Conservation (phyloP, 1,140 invertebrate species). For the Drosophila lacertosa region DNA sequence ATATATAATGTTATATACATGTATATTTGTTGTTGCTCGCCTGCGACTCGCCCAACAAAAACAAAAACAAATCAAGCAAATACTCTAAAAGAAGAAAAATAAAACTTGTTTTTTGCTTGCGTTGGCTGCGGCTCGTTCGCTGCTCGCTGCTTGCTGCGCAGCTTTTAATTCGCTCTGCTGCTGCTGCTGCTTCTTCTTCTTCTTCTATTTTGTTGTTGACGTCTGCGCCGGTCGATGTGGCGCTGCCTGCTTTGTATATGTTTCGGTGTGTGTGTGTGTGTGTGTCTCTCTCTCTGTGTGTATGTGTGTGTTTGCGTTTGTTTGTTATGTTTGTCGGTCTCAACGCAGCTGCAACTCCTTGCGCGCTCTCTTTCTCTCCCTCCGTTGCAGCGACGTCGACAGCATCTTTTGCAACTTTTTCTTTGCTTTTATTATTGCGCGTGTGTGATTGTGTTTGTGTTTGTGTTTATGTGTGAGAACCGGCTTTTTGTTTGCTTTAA, state of each 20-base stretch:
- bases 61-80: slow-evolving; percentile 37
- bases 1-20: not conserved
- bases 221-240: slow-evolving; percentile 57
- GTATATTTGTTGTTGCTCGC: slow-evolving; percentile 24
- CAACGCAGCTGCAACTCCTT: slow-evolving; percentile 18
- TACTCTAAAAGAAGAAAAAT: slow-evolving; percentile 6
- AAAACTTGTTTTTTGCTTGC: slow-evolving; percentile 26
- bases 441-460: slow-evolving; percentile 8
- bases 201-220: slow-evolving; percentile 41
- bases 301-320: slow-evolving; percentile 26
- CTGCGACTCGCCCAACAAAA: slow-evolving; percentile 37
- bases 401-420: slow-evolving; percentile 50
- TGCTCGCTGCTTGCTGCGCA: slow-evolving; percentile 1
- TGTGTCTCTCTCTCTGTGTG: too few species aligned
- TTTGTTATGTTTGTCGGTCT: slow-evolving; percentile 39
- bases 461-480: slow-evolving; percentile 49
- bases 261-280: slow-evolving; percentile 7
- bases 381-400: slow-evolving; percentile 25
- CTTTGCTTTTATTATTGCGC: slow-evolving; percentile 23
- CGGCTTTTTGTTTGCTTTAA: slow-evolving; percentile 78
- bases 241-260: slow-evolving; percentile 7
- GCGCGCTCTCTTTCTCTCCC: slow-evolving; percentile 7
- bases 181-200: slow-evolving; percentile 27
- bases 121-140: not conserved
- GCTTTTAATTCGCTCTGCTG: slow-evolving; percentile 35